Evolutionary conservation across 1,140 invertebrate genomes (phyloP), one percentile per base, ranked within the genome.

Genomic region (Zophobas atratus): DNA sequence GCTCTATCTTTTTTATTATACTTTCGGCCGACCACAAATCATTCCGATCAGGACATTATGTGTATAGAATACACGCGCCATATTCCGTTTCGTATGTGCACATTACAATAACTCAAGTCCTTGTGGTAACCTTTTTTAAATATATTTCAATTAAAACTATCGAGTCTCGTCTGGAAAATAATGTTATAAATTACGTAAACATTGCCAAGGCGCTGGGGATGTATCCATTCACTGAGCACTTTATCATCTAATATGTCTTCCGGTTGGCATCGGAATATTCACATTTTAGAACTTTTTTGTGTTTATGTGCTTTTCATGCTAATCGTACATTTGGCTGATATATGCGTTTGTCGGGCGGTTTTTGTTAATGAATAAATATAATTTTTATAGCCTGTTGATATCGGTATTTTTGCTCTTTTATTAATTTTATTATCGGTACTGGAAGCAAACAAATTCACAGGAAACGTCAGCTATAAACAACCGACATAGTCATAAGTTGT

Each of bases 171-270:
- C 60, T 67, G 60, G 60, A 43, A 67, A 67, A 67, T 67, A 67
- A 60, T 60, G 56, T 67, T 67, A 67, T 67, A 67, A 67, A 67
- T 67, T 67, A 67, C 39, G 60, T 67, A 67, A 67, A 67, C 60
- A 67, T 67, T 67, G 60, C 41, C 70, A 73, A 80, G 79, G 79
- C 79, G 79, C 79, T 79, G 39, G 74, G 75, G 56, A 76, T 70
- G 75, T 70, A 80, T 75, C 76, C 75, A 80, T 80, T 77, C 70
- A 71, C 36, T 70, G 51, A 36, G 70, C 67, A 77, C 49, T 83
- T 80, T 82, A 83, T 83, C 82, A 83, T 83, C 76, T 79, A 81
- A 81, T 83, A 83, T 83, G 78, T 83, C 82, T 83, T 83, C 82
- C 82, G 82, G 82, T 83, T 83, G 81, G 82, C 82, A 83, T 83